Evolutionary conservation across 2,797 vertebrate species (phyloP), one percentile per base, ranked within the genome.

Genomic region (Prionace glauca): DNA sequence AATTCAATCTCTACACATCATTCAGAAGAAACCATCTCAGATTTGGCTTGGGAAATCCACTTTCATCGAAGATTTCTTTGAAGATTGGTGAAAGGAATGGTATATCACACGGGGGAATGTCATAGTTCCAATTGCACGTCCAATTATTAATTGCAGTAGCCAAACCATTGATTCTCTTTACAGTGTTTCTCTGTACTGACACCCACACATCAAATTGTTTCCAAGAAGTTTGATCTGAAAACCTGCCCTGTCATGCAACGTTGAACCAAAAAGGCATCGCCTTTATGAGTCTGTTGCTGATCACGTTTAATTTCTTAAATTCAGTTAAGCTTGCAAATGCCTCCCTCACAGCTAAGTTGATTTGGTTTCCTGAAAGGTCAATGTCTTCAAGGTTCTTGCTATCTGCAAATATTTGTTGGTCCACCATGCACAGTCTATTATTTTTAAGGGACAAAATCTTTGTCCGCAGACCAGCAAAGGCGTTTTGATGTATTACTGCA

Each of bases 401-500:
- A 26, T 91, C 96, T 84, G 95, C 84, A 96, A 96, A 97, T 97
- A 97, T 97, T 96, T 97, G 97, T 97, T 96, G 97, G 96, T 96
- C 97, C 97, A 98, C 97, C 97, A 97, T 97, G 97, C 97, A 97
- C 97, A 97, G 97, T 96, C 96, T 97, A 97, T 98, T 98, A 97
- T 98, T 97, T 96, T 96, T 96, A 95, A 97, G 97, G 97, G 97
- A 96, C 96, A 95, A 97, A 95, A 20, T 95, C 96, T 97, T 97
- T 97, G 98, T 97, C 97, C 97, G 97, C 96, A 96, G 96, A 96
- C 96, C 96, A 93, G 96, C 96, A 96, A 97, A 97, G 96, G 97
- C 96, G 41, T 97, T 97, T 96, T 98, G 97, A 97, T 98, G 97
- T 96, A 97, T 97, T 96, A 96, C 97, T 96, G 97, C 97, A 96